These are phyloP conservation scores for Daboia siamensis DNA, from an alignment of 2,113 vertebrate genomes.

Conservation along the genomic window DNA sequence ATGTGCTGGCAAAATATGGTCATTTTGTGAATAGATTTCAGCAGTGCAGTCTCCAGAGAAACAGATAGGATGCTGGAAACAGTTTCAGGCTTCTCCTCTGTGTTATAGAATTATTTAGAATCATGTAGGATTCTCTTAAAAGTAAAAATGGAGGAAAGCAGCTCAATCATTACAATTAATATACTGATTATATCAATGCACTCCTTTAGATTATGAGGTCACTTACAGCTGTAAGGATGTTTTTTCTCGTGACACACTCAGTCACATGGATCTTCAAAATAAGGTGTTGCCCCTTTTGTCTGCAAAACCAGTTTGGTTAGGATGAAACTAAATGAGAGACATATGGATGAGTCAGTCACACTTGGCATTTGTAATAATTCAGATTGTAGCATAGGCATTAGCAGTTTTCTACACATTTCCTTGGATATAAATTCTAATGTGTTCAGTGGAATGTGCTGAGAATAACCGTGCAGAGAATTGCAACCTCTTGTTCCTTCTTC, in stretches of 20 bases:
- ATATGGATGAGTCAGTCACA: conserved; percentile 65
- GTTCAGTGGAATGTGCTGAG: background rate
- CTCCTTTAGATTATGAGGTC: conserved; percentile 58
- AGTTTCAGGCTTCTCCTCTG: background rate
- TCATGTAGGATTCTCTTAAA: background rate
- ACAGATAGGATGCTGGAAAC: background rate
- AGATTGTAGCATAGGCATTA: conserved; percentile 38
- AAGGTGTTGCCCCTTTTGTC: conserved; percentile 68
- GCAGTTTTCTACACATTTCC: background rate
- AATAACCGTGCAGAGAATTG: background rate
- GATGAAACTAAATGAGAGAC: conserved; percentile 60
- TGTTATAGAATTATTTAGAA: background rate
- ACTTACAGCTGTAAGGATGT: conserved; percentile 60
- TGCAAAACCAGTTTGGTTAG: conserved; percentile 67
- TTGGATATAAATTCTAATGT: background rate
- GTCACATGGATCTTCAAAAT: conserved; percentile 60
- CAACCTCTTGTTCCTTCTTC: background rate
- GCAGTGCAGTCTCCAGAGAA: background rate
- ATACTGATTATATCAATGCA: background rate
- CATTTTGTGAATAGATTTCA: background rate
- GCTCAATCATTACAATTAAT: background rate
- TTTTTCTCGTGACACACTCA: conserved; percentile 61
- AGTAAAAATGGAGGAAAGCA: background rate
- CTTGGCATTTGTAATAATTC: conserved; percentile 30
- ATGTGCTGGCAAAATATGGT: background rate